Evolutionary conservation across 2,797 vertebrate genomes (phyloP).

Genomic region (Coendou prehensilis): DNA sequence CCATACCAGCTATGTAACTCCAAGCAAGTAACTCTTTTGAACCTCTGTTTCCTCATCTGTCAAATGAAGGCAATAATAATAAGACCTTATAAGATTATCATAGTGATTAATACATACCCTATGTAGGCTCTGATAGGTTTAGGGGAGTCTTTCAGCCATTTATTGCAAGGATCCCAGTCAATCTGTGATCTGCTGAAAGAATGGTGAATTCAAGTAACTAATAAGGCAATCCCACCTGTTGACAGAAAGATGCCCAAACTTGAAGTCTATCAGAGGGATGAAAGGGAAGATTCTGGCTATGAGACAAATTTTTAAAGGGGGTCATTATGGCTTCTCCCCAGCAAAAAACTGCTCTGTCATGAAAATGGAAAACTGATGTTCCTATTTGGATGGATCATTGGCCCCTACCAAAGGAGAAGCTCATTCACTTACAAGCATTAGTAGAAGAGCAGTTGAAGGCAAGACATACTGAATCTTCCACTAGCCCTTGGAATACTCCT

Average conservation of each 20-base stretch:
- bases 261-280: neutral
- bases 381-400: neutral
- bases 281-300: neutral
- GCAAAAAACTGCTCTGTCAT: too few relatives aligned
- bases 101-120: neutral
- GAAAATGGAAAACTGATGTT: too few relatives aligned
- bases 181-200: neutral
- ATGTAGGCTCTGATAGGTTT: neutral
- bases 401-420: neutral
- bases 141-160: neutral
- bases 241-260: neutral
- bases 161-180: neutral
- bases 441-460: too few relatives aligned
- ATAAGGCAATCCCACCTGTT: neutral
- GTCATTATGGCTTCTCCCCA: neutral
- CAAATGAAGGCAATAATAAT: neutral
- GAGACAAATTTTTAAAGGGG: neutral
- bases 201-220: neutral
- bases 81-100: neutral
- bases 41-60: neutral
- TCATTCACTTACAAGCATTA: neutral
- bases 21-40: constrained; percentile 9
- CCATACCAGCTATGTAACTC: neutral
- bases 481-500: too few relatives aligned
- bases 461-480: too few relatives aligned